Evolutionary conservation across 2,797 vertebrate species (phyloP), one percentile per base, ranked within the genome.

Genomic region (Chanos chanos): DNA sequence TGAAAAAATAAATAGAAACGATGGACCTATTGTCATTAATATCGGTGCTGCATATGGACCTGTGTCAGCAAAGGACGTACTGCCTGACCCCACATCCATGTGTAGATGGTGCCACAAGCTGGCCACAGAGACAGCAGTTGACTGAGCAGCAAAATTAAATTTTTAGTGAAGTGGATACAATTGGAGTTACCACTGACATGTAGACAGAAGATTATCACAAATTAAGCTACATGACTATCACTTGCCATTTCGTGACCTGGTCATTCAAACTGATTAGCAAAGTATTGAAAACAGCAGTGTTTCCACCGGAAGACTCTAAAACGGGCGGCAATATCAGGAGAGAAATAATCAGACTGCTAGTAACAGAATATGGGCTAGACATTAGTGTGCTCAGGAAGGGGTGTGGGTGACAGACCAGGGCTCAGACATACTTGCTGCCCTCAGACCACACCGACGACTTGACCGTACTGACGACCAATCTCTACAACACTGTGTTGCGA

Each of bases 201-300:
- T 61, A 57, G 50, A 61, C 50, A 21, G 58, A 68, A 5, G 64
- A 66, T 25, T 66, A 53, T 19, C 2, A 49, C 9, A 66, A 68
- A 22, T 28, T 68, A 45, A 27, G 43, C 48, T 68, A 68, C 61
- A 33, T 68, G 24, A 24, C 65, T 41, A 61, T 68, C 41, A 68
- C 66, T 27, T 62, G 59, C 27, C 52, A 68, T 47, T 68, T 49
- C 36, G 33, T 45, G 30, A 39, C 12, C n/a, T 43, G 37, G 12
- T 36, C 67, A 51, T 43, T 61, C 21, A 31, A 40, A 4, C 33
- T 66, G 34, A 47, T 43, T 2, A 50, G n/a, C 15, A 61, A 61
- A 40, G 61, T 27, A 10, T 40, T 66, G n/a, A 60, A 56, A 25
- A 68, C 59, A 16, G 52, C 43, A 21, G 36, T 56, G 52, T 66